Evolutionary conservation across 2,797 vertebrate species (phyloP).

Genomic region (Gallinago nigripennis): DNA sequence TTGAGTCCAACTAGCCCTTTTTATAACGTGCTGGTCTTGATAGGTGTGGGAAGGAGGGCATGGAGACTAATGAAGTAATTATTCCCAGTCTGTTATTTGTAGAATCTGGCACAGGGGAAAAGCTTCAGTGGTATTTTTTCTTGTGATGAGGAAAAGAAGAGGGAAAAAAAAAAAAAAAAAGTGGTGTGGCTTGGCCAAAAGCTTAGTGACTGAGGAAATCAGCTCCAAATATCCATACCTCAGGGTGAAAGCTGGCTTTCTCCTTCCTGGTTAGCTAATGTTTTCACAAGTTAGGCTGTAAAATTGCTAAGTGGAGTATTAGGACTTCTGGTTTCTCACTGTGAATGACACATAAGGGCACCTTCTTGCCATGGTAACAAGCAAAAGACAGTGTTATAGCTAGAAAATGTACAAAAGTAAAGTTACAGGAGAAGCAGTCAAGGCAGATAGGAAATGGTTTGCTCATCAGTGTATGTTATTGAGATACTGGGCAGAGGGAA

Average conservation of each 20-base stretch:
- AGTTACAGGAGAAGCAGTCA: background rate
- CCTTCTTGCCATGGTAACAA: background rate
- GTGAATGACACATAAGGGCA: background rate
- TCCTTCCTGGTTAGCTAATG: background rate
- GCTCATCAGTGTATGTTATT: fast-evolving
- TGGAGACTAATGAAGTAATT: background rate
- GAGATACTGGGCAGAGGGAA: fast-evolving
- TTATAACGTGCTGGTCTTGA: background rate
- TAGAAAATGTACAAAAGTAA: background rate
- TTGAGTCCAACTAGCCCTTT: background rate
- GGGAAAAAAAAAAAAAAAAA: background rate
- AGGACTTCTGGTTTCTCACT: background rate
- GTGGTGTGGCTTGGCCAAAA: background rate
- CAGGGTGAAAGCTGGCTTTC: background rate
- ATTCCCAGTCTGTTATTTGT: background rate
- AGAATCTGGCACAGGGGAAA: background rate
- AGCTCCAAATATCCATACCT: background rate
- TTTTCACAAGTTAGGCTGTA: slow-evolving; percentile 5
- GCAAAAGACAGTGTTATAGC: background rate
- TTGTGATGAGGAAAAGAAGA: background rate
- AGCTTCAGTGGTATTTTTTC: background rate
- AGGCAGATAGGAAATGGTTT: background rate
- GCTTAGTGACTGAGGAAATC: background rate
- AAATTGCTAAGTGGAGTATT: background rate
- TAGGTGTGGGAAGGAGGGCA: background rate